A percentile compares a stretch with the other conserved stretches of the same genome.
Conservation (phyloP, 2,113 vertebrate genomes). For the Menura novaehollandiae region DNA sequence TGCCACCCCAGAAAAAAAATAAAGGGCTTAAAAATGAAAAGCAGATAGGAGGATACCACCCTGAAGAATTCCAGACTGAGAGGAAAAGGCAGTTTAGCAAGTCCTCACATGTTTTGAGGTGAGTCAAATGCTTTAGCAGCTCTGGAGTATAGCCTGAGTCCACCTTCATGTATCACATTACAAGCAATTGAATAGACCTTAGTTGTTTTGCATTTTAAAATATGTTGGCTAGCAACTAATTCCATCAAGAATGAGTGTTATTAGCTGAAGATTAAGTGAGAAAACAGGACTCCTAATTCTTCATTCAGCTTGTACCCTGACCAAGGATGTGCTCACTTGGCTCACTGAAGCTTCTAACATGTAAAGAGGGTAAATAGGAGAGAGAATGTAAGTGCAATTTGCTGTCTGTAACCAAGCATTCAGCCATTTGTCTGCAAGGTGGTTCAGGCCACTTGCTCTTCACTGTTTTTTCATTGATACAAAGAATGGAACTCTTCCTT, state of each 20-base stretch:
- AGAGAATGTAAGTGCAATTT: not conserved
- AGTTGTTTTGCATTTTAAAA: not conserved
- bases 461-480: not conserved
- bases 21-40: not conserved
- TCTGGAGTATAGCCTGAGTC: not conserved
- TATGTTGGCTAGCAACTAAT: not conserved
- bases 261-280: not conserved
- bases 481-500: not conserved
- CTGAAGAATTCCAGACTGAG: not conserved
- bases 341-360: not conserved
- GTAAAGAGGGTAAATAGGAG: not conserved
- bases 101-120: not conserved
- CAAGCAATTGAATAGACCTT: not conserved
- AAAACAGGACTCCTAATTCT: not conserved
- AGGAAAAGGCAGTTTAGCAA: not conserved
- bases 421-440: not conserved
- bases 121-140: not conserved
- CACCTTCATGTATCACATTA: not conserved
- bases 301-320: not conserved
- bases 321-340: not conserved
- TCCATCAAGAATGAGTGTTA: not conserved
- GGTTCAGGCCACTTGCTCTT: not conserved
- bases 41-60: not conserved
- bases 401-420: not conserved
- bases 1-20: not conserved